phyloP scores from a whole-genome alignment of 2,797 vertebrate genomes.

The Linurgus olivaceus region DNA sequence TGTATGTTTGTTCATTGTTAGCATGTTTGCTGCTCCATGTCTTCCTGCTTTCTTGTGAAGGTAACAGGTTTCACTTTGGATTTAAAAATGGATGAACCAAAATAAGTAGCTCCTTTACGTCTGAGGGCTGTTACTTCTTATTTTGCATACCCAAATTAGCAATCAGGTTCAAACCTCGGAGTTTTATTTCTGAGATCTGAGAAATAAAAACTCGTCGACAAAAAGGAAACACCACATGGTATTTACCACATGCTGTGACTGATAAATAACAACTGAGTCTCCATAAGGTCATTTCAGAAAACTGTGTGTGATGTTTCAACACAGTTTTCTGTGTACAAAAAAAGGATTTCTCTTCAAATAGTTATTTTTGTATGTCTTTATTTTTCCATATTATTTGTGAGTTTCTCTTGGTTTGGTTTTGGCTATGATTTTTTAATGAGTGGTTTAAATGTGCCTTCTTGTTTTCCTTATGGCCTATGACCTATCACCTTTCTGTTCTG shows the following conservation, averaged over 20 bases:
- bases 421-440: conserved; percentile 76
- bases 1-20: not conserved
- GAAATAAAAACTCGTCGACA: not conserved
- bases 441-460: conserved; percentile 87
- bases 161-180: not conserved
- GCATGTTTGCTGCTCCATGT: not conserved
- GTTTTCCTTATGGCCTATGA: conserved; percentile 85
- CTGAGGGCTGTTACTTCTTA: not conserved
- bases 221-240: not conserved
- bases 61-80: not conserved
- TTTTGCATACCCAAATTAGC: not conserved
- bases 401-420: conserved; percentile 78
- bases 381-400: conserved; percentile 75
- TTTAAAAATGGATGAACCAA: not conserved
- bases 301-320: not conserved
- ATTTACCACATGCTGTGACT: not conserved
- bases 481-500: conserved; percentile 88
- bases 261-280: conserved; percentile 2
- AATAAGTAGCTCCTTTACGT: not conserved
- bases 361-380: conserved; percentile 74
- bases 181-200: conserved; percentile 20
- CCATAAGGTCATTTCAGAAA: conserved; percentile 30
- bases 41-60: conserved; percentile 10
- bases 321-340: conserved; percentile 48
- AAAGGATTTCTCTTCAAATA: conserved; percentile 40